phyloP scores from a whole-genome alignment of 2,113 vertebrate species.

The Bufo bufo region DNA sequence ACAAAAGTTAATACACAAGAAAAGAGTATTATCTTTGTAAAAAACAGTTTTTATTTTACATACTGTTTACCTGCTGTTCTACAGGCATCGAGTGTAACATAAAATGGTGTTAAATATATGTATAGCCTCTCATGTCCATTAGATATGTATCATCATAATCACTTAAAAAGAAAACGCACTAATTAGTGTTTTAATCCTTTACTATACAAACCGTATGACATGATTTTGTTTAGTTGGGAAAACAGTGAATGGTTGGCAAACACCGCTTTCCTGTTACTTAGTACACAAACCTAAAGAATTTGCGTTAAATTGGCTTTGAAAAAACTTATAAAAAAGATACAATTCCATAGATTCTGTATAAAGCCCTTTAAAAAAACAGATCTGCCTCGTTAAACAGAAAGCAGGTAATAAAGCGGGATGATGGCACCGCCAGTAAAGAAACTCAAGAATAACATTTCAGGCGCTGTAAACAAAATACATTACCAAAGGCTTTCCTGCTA shows the following conservation, averaged over 20 bases:
- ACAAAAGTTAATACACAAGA: background rate
- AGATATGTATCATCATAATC: conserved; percentile 46
- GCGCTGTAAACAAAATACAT: conserved; percentile 64
- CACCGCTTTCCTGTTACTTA: conserved; percentile 68
- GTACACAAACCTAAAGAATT: conserved; percentile 69
- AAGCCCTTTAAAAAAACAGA: conserved; percentile 74
- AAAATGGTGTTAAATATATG: conserved; percentile 31
- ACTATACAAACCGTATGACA: conserved; percentile 82
- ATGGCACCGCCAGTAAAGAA: conserved; percentile 63
- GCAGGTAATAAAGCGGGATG: conserved; percentile 61
- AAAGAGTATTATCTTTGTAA: conserved; percentile 14
- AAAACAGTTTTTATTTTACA: conserved; percentile 47
- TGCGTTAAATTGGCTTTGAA: conserved; percentile 70
- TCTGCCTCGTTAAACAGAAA: background rate
- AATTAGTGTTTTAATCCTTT: conserved; percentile 78
- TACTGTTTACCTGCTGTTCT: conserved; percentile 18
- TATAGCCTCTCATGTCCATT: background rate
- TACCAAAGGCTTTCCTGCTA: conserved; percentile 61
- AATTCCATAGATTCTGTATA: conserved; percentile 74
- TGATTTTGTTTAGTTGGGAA: conserved; percentile 72
- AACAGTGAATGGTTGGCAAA: conserved; percentile 70
- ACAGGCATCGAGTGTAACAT: conserved; percentile 36
- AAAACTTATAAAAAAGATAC: conserved; percentile 77
- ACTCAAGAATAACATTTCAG: conserved; percentile 57
- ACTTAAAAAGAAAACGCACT: conserved; percentile 72